Base-by-base conservation (phyloP, 1,140 invertebrate species). In the Micrasema minimum region DNA sequence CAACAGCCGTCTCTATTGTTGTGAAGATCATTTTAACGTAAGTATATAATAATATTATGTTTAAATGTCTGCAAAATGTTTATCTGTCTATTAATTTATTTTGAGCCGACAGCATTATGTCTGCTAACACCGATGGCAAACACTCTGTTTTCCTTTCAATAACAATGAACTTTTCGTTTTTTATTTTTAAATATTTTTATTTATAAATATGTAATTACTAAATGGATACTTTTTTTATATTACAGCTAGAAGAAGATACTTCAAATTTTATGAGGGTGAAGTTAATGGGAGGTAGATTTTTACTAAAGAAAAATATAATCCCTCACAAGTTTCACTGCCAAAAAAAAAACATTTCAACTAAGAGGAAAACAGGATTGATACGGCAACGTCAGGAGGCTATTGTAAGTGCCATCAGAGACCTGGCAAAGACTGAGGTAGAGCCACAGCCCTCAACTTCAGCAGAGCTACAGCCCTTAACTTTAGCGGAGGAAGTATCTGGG, bases 261-360 rank as follows among this genome's bases (percentile, higher is more conserved):
- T 6, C 6, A 45, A 45, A 14, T 45, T 45, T 6, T 45, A 45
- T 45, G 3, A 16, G 16, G n/a, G 43, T 45, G 5, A 3, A 45
- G n/a, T 14, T 45, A n/a, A 45, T 45, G n/a, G 43, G 43, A 12
- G n/a, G 43, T 18, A 46, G 6, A 12, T 16, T 16, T n/a, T 6
- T n/a, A 46, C 18, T 31, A 7, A 31, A 46, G 18, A 46, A 46
- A 46, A 46, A 46, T 46, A 18, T 46, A 18, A 46, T 46, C 11
- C 43, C 43, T 16, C 43, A 46, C 14, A n/a, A 16, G 7, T 46
- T 46, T 46, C 5, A n/a, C 14, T 46, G 43, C 18, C n/a, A 46
- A 46, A 16, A 3, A 16, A 46, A 46, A 16, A 3, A 7, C 6
- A 14, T 14, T 14, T 16, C 3, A 11, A 45, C 3, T 16, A 9